Base-by-base conservation (phyloP, 1,140 invertebrate species). In the Rhopalosiphum maidis region DNA sequence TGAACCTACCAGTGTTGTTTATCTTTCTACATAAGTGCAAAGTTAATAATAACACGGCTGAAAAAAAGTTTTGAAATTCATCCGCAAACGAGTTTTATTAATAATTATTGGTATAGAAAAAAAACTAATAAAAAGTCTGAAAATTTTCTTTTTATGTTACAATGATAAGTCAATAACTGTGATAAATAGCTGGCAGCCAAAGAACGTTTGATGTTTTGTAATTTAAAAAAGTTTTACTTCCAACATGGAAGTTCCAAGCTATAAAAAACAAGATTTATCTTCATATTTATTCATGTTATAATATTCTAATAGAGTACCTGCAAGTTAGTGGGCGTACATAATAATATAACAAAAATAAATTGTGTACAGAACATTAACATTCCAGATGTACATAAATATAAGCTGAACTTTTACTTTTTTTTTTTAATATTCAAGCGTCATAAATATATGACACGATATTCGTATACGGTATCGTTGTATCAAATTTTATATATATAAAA, bases 231-330 rank as follows among this genome's bases (percentile, higher is more conserved):
- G 60, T 77, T 77, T 77, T 77, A 77, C 30, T 77, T n/a, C 30
- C 41, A 41, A 41, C 41, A 41, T 41, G 41, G 41, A 41, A 41
- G 41, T 41, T 41, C 2, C 60, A n/a, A 77, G n/a, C 60, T 18
- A 15, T 77, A 35, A n/a, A 77, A 15, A n/a, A n/a, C 15, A 11
- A n/a, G 60, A 77, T 77, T 77, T 77, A 77, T 77, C 60, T 77
- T 77, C 4, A 77, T n/a, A 77, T 77, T 77, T 77, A 77, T n/a
- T n/a, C n/a, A 11, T 15, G 18, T 30, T 68, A 30, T n/a, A 68
- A n/a, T 77, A 77, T 77, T 77, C n/a, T 77, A n/a, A 77, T 77
- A 77, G 60, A 77, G 30, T n/a, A 68, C 30, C 60, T 77, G 60
- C 1, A n/a, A n/a, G 60, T n/a, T 4, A 15, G 30, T 77, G n/a